phyloP scores from a whole-genome alignment of 2,797 vertebrate genomes.

The Melanotaenia boesemani region DNA sequence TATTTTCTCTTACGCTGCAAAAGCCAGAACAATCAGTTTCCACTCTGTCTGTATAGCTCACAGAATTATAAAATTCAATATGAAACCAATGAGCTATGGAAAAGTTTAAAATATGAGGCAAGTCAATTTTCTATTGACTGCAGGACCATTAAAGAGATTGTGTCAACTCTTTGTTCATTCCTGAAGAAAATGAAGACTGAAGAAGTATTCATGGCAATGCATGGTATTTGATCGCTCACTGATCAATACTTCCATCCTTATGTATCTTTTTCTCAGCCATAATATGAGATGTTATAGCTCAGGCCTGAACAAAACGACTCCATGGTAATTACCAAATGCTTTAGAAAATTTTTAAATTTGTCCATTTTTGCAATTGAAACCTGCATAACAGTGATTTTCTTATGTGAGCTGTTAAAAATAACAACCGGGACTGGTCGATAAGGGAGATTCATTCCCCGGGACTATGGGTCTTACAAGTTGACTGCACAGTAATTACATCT shows the following conservation, averaged over 20 bases:
- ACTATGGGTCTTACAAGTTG: slow-evolving; percentile 79
- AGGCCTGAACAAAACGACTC: slow-evolving; percentile 2
- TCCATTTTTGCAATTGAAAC: slow-evolving; percentile 41
- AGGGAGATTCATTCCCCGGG: slow-evolving; percentile 69
- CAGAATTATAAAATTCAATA: slow-evolving; percentile 63
- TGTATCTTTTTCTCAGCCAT: slow-evolving; percentile 12
- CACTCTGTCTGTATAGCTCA: slow-evolving; percentile 29
- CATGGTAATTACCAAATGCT: not conserved
- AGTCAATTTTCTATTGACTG: slow-evolving; percentile 56
- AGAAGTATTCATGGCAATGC: slow-evolving; percentile 17
- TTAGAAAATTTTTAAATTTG: slow-evolving; percentile 2
- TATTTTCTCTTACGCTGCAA: slow-evolving; percentile 18
- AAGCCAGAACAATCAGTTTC: slow-evolving; percentile 47
- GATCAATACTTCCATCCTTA: slow-evolving; percentile 47
- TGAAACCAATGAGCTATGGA: slow-evolving; percentile 60
- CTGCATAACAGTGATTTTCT: slow-evolving; percentile 45
- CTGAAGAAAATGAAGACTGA: slow-evolving; percentile 46
- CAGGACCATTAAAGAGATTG: slow-evolving; percentile 53
- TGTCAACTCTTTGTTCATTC: slow-evolving; percentile 50
- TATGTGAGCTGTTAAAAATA: slow-evolving; percentile 70
- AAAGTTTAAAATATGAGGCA: slow-evolving; percentile 48
- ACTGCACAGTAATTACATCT: slow-evolving; percentile 85
- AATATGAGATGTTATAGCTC: slow-evolving; percentile 22
- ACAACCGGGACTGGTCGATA: slow-evolving; percentile 67
- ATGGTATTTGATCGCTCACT: slow-evolving; percentile 33